Conservation (phyloP, 1,140 invertebrate genomes). For the Aphaenogaster ashmeadi region DNA sequence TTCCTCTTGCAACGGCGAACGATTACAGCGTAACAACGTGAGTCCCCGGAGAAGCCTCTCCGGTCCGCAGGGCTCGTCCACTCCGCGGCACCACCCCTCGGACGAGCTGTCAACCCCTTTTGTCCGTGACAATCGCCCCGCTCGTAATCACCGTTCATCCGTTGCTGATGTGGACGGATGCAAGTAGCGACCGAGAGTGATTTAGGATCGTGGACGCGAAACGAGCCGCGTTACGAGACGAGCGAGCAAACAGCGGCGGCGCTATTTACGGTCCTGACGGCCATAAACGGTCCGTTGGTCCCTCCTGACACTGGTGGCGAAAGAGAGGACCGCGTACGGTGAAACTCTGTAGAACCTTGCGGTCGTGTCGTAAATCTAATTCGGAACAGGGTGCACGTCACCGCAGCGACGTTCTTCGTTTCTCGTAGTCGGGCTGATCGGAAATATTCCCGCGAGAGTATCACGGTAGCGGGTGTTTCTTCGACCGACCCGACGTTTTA, state of each 20-base stretch:
- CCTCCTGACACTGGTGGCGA: conserved; percentile 10
- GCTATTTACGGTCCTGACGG: conserved; percentile 59
- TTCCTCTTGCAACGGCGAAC: conserved; percentile 18
- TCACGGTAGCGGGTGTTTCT: neutral
- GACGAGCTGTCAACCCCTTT: conserved; percentile 40
- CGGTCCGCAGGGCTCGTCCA: neutral
- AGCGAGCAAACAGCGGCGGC: conserved; percentile 21
- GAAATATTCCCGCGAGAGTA: conserved; percentile 40
- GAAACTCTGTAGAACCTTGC: conserved; percentile 22
- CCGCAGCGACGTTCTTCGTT: neutral
- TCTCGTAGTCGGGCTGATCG: neutral
- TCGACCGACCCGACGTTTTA: conserved; percentile 31
- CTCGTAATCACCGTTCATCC: conserved; percentile 65
- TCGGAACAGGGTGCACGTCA: conserved; percentile 15
- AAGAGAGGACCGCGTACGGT: conserved; percentile 8
- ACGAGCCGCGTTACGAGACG: conserved; percentile 59
- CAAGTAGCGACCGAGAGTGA: conserved; percentile 62
- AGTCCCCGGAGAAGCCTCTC: neutral
- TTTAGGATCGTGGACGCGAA: conserved; percentile 66
- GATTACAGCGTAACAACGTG: conserved; percentile 46
- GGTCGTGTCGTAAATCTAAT: conserved; percentile 59
- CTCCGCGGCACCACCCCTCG: neutral
- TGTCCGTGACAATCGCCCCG: conserved; percentile 61
- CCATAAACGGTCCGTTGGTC: conserved; percentile 64
- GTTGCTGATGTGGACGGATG: conserved; percentile 7